These are phyloP conservation scores for Momotus momota DNA, from an alignment of 2,797 vertebrate genomes.

Conservation along the genomic window DNA sequence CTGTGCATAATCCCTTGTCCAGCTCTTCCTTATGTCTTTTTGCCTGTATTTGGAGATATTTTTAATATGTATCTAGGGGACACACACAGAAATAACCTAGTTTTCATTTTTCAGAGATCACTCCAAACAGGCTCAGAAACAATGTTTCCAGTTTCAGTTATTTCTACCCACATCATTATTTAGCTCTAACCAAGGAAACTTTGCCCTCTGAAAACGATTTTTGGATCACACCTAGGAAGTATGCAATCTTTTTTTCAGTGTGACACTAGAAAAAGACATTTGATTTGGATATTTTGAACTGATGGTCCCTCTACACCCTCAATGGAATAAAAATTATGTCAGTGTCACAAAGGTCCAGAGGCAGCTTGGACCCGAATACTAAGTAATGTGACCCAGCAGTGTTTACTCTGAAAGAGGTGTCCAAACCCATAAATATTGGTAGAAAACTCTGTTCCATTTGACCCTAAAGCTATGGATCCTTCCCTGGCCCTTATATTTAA, in stretches of 20 bases:
- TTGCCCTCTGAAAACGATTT: neutral
- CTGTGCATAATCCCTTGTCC: neutral
- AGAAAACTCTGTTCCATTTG: neutral
- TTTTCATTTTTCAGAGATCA: neutral
- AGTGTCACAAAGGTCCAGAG: neutral
- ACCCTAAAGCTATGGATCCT: neutral
- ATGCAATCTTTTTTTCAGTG: neutral
- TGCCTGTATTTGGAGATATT: neutral
- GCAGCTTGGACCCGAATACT: neutral
- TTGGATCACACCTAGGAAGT: neutral
- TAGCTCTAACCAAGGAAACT: neutral
- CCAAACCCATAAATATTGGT: neutral
- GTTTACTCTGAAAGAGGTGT: neutral
- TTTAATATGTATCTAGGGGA: neutral
- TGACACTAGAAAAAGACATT: neutral
- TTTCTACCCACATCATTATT: neutral
- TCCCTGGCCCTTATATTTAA: neutral
- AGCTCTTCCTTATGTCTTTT: neutral
- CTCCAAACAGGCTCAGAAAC: neutral
- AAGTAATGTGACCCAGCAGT: neutral
- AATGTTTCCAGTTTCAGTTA: neutral
- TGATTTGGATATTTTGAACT: neutral
- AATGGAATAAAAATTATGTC: neutral
- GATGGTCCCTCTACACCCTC: neutral
- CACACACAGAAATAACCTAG: neutral